Evolutionary conservation across 2,797 vertebrate genomes (phyloP), one percentile per base, ranked within the genome.

Genomic region (Anabacerthia variegaticeps): DNA sequence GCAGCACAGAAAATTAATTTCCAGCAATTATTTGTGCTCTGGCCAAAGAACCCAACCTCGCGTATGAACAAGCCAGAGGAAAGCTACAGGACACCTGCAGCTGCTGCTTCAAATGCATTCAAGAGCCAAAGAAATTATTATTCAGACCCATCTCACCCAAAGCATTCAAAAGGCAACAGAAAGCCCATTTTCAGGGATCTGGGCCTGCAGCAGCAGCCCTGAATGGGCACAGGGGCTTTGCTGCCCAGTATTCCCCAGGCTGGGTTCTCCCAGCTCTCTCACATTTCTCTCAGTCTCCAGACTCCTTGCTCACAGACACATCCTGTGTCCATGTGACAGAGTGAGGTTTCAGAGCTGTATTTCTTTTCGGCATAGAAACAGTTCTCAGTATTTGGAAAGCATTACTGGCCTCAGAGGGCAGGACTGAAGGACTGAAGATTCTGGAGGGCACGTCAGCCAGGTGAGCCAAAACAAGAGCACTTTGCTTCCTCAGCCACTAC

Each of bases 191-290:
- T 22, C 26, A 5, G 41, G 55, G 34, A 18, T 7, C 4, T 8
- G 9, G 6, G 59, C 17, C 23, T 3, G 55, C 74, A 55, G 74
- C 3, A 32, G 48, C 61, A 39, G 65, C 55, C 32, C 61, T 17
- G 32, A 44, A 52, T 24, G 3, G 1, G 55, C 75, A 22, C 34
- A 11, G n/a, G 14, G 28, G 7, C 41, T 28, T 22, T 11, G 37
- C 68, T 24, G 28, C 16, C 46, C 71, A 49, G 51, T 49, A 17
- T 96, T 95, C 89, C 97, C 98, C 98, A 97, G 65, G 96, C 96
- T 27, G 98, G 96, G 65, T 96, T 97, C 96, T 97, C 95, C 76
- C 93, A 21, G 85, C 97, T 97, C 93, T 97, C 97, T 46, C 63
- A 97, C 96, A 98, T 37, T 11, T 28, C 63, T 14, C 46, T 4